phyloP scores from a whole-genome alignment of 1,140 invertebrate genomes.

The Eurytemora carolleeae region DNA sequence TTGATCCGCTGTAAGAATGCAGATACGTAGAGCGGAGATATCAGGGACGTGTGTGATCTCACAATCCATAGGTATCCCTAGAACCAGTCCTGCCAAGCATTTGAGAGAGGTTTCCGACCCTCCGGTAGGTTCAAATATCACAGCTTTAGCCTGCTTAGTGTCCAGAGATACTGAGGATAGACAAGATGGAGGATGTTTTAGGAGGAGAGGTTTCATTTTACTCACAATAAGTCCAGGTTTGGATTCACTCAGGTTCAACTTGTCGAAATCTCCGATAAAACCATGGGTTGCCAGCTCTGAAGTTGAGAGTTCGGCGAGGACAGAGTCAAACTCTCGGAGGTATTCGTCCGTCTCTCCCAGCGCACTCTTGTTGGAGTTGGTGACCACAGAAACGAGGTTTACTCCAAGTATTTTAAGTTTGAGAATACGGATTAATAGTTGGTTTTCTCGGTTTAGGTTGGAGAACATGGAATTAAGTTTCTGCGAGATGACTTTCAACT shows the following conservation, averaged over 20 bases:
- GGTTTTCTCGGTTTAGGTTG: not conserved
- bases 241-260: not conserved
- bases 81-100: constrained; percentile 73
- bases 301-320: too few relatives aligned
- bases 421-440: not conserved
- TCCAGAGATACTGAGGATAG: not conserved
- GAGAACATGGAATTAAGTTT: not conserved
- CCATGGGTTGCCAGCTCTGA: too few relatives aligned
- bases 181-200: not conserved
- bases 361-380: not conserved
- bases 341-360: too few relatives aligned
- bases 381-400: not conserved
- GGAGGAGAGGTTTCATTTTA: not conserved
- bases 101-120: constrained; percentile 67
- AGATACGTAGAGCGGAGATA: not conserved
- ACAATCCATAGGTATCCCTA: constrained; percentile 40
- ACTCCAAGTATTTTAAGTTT: not conserved
- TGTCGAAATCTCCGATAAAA: not conserved
- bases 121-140: constrained; percentile 58
- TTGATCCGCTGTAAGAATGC: constrained; percentile 7
- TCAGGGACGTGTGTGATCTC: not conserved
- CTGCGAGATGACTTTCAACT: too few relatives aligned
- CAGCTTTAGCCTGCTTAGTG: constrained; percentile 41
- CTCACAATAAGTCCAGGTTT: not conserved
- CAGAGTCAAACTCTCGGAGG: too few relatives aligned